Evolutionary conservation across 35 echinoderm and acorn worm genomes (phyloP).

Genomic region (Acanthaster planci): DNA sequence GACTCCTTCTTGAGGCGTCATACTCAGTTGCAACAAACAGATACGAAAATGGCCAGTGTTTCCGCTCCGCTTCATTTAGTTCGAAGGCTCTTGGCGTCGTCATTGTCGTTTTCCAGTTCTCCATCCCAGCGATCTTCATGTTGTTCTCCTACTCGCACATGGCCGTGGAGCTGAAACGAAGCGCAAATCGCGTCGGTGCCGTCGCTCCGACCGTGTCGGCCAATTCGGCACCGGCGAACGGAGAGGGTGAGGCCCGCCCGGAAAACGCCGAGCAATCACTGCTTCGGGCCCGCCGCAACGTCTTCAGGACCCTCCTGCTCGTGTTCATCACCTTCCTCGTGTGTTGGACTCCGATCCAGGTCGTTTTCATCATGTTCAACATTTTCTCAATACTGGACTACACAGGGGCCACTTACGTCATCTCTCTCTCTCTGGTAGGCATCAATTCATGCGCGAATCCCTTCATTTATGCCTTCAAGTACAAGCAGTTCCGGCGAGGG

Average conservation of each 20-base stretch:
- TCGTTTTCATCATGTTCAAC: slow-evolving; percentile 68
- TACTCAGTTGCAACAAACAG: slow-evolving; percentile 60
- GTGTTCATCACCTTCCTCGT: slow-evolving; percentile 73
- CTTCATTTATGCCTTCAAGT: slow-evolving; percentile 85
- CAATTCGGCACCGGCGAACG: neutral
- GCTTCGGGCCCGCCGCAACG: slow-evolving; percentile 58
- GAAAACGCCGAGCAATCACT: slow-evolving; percentile 12
- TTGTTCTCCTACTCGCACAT: slow-evolving; percentile 46
- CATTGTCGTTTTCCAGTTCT: slow-evolving; percentile 61
- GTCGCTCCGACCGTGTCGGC: neutral
- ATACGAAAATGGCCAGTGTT: slow-evolving; percentile 38
- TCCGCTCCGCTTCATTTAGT: slow-evolving; percentile 3
- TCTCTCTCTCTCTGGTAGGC: slow-evolving; percentile 57
- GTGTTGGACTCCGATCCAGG: slow-evolving; percentile 76
- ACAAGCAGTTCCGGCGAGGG: slow-evolving; percentile 75
- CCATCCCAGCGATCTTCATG: slow-evolving; percentile 62
- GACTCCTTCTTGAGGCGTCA: slow-evolving; percentile 50
- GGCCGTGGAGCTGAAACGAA: slow-evolving; percentile 15
- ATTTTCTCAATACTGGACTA: slow-evolving; percentile 41
- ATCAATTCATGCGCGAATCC: slow-evolving; percentile 79
- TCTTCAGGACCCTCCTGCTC: slow-evolving; percentile 54
- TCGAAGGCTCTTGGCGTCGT: slow-evolving; percentile 37
- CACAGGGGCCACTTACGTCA: slow-evolving; percentile 34
- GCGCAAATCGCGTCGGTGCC: no score
- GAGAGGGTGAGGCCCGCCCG: neutral